A percentile compares a stretch with the other conserved stretches of the same genome.
Evolutionary conservation across 2,888 invertebrate species (phyloP).

Genomic region (Dynastes hyllus): DNA sequence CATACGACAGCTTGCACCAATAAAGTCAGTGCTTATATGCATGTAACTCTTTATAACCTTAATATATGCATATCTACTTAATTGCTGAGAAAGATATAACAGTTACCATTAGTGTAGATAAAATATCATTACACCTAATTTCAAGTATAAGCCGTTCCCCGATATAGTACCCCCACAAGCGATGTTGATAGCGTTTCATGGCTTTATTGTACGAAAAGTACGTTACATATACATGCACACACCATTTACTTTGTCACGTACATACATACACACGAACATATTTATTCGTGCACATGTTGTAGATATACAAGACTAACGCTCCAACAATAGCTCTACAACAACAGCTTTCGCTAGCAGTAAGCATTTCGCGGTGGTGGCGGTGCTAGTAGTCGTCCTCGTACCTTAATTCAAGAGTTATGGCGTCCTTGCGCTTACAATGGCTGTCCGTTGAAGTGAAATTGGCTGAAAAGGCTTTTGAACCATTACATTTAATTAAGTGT

Average conservation of each 20-base stretch:
- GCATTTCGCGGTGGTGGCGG: constrained; percentile 10
- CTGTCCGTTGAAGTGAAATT: constrained; percentile 62
- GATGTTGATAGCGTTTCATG: background rate
- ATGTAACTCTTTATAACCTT: too few relatives aligned
- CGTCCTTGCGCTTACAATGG: constrained; percentile 58
- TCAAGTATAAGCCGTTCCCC: too few relatives aligned
- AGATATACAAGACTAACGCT: constrained; percentile 28
- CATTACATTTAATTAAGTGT: constrained; percentile 66
- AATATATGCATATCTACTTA: too few relatives aligned
- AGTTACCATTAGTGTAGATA: too few relatives aligned
- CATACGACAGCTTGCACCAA: too few relatives aligned
- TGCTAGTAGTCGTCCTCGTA: constrained; percentile 25
- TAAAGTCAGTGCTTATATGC: too few relatives aligned
- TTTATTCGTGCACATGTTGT: background rate
- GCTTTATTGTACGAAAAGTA: constrained; percentile 6
- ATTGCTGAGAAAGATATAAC: too few relatives aligned
- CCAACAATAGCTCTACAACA: background rate
- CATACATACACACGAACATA: background rate
- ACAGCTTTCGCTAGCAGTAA: constrained; percentile 5
- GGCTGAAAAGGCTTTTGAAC: constrained; percentile 64
- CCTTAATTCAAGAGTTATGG: constrained; percentile 58
- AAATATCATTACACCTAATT: too few relatives aligned
- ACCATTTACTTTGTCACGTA: background rate
- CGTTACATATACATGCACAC: background rate
- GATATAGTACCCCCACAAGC: too few relatives aligned